A percentile compares a stretch with the other conserved stretches of the same genome.
Evolutionary conservation across 2,113 vertebrate species (phyloP).

Genomic region (Rhinogobius similis): DNA sequence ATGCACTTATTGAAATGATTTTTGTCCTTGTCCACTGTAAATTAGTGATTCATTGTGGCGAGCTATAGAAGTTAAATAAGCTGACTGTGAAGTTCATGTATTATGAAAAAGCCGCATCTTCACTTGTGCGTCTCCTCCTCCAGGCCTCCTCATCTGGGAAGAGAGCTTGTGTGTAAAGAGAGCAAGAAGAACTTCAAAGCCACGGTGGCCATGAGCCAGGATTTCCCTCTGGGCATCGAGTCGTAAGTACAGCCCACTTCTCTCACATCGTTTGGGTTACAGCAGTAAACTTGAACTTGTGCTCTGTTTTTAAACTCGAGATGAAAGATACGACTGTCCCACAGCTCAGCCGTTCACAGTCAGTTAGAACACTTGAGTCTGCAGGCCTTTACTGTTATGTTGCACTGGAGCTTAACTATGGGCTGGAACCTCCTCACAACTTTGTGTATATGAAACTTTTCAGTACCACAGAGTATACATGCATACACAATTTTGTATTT

Average conservation of each 20-base stretch:
- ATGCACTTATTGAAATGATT: background rate
- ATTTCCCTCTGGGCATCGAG: conserved; percentile 92
- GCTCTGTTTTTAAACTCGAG: conserved; percentile 16
- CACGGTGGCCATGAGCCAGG: conserved; percentile 96
- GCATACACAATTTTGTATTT: too few relatives aligned
- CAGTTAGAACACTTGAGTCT: background rate
- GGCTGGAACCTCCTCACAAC: too few relatives aligned
- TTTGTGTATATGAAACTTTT: background rate
- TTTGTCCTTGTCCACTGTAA: background rate
- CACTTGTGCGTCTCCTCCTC: conserved; percentile 20
- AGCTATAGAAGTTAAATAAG: background rate
- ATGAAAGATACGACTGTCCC: background rate
- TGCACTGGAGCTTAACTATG: background rate
- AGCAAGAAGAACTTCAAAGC: conserved; percentile 98
- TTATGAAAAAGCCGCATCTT: conserved; percentile 3
- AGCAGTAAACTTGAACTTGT: conserved; percentile 15
- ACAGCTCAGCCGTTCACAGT: background rate
- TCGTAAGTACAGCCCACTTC: conserved; percentile 80
- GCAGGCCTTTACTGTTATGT: background rate
- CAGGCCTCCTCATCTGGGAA: conserved; percentile 92
- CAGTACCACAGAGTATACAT: background rate
- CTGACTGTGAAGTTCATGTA: conserved; percentile 5
- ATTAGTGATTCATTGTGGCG: background rate
- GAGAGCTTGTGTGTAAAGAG: conserved; percentile 94
- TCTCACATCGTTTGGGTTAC: conserved; percentile 43